Evolutionary conservation across 2,797 vertebrate species (phyloP).

Genomic region (Anabacerthia variegaticeps): DNA sequence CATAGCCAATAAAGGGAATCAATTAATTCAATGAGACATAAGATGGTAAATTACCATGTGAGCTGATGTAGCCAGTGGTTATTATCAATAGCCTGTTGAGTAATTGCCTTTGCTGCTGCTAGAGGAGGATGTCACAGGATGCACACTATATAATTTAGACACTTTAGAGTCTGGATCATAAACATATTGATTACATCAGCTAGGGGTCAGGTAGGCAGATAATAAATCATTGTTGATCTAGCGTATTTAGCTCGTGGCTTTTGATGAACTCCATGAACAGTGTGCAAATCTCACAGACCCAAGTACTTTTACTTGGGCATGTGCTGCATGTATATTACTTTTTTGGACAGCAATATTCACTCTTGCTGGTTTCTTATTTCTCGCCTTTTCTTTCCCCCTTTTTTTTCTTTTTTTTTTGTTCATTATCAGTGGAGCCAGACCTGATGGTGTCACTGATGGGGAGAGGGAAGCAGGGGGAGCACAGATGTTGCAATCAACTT

Average conservation of each 20-base stretch:
- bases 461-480: not conserved
- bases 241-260: not conserved
- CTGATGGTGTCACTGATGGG: not conserved
- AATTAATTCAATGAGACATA: constrained; percentile 30
- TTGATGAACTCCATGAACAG: not conserved
- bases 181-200: not conserved
- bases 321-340: not conserved
- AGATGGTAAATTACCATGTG: not conserved
- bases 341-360: not conserved
- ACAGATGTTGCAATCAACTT: not conserved
- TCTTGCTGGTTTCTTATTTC: not conserved
- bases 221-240: not conserved
- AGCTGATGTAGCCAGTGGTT: not conserved
- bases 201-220: not conserved
- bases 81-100: not conserved
- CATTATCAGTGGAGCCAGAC: constrained; percentile 8
- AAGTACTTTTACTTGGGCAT: not conserved
- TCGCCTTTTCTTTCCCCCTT: not conserved
- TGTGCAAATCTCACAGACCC: not conserved
- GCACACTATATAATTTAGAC: not conserved
- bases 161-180: not conserved
- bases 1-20: not conserved
- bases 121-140: not conserved
- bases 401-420: not conserved
- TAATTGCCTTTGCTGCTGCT: not conserved